Evolutionary conservation across 2,888 invertebrate species (phyloP), one percentile per base, ranked within the genome.

Genomic region (Bellardia bayeri): DNA sequence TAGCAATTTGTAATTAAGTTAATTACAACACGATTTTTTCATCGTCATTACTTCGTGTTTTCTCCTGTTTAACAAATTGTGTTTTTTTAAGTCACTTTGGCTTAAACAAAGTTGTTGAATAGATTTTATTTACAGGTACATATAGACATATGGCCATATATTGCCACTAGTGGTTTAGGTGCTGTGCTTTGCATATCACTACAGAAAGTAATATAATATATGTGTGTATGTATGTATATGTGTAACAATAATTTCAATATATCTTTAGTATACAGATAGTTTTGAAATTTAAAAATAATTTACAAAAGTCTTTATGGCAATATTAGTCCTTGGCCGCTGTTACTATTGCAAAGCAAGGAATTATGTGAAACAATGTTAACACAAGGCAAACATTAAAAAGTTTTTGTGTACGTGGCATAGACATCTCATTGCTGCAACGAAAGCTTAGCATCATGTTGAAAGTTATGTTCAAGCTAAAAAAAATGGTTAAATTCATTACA

Each of bases 1-100:
- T 56, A 16, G 13, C 13, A n/a, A 11, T 56, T 72, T 72, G 56
- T 56, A 78, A 68, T 78, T 66, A 78, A 63, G 3, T 78, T 68
- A 78, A 78, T 78, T 78, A 58, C 5, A 45, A 33, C 30, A 56
- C 40, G 6, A 8, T n/a, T 56, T 4, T n/a, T 58, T 58, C 33
- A 16, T 72, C 42, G 9, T 16, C n/a, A 2, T 13, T 45, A 45
- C 11, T 45, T 14, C 40, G 40, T 23, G 9, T 13, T 49, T 49
- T 49, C 1, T 14, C n/a, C 14, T 23, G 16, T 23, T 30, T 30
- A 23, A 23, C 23, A 23, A 49, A 16, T 42, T n/a, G n/a, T 16
- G 5, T 40, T 16, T 64, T 64, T 64, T 5, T n/a, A 16, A 11
- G 11, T 45, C 11, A 45, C 9, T 33, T 33, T 33, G 2, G 1